Percentiles rank a stretch among this genome's conserved stretches.
Conservation (phyloP, 2,797 vertebrate genomes). For the Gymnopithys bicolor region DNA sequence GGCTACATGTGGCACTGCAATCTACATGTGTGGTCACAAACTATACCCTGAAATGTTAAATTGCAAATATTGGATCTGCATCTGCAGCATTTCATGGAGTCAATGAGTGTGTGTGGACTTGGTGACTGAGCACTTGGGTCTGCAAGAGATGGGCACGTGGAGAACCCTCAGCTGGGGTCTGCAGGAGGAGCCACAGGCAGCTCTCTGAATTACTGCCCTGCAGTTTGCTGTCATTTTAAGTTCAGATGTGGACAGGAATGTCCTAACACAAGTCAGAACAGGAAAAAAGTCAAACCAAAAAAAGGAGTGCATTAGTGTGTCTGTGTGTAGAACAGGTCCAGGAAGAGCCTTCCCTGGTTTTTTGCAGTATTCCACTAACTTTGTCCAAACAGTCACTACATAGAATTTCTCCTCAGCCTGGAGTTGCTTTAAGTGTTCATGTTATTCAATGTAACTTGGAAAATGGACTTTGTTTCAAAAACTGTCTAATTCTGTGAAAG, state of each 20-base stretch:
- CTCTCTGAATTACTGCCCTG: neutral
- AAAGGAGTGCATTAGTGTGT: neutral
- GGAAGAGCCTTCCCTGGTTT: neutral
- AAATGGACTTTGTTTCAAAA: conserved; percentile 6
- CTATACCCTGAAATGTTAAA: neutral
- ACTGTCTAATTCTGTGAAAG: neutral
- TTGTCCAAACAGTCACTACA: neutral
- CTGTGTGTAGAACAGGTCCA: neutral
- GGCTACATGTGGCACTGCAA: neutral
- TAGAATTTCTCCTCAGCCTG: neutral
- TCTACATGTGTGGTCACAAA: neutral
- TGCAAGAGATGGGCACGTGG: neutral
- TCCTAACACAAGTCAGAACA: neutral
- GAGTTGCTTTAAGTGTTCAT: neutral
- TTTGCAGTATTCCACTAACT: neutral
- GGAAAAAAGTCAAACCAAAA: neutral
- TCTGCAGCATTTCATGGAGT: neutral
- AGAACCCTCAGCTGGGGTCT: neutral
- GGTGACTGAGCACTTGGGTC: neutral
- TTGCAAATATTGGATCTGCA: neutral
- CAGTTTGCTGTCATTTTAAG: neutral
- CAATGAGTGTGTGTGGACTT: neutral
- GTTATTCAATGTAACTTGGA: conserved; percentile 6
- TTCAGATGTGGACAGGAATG: neutral
- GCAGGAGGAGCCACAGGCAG: neutral